A percentile compares a stretch with the other conserved stretches of the same genome.
These are phyloP conservation scores for Stenopsyche tienmushanensis DNA, from an alignment of 1,140 invertebrate genomes.

Conservation along the genomic window DNA sequence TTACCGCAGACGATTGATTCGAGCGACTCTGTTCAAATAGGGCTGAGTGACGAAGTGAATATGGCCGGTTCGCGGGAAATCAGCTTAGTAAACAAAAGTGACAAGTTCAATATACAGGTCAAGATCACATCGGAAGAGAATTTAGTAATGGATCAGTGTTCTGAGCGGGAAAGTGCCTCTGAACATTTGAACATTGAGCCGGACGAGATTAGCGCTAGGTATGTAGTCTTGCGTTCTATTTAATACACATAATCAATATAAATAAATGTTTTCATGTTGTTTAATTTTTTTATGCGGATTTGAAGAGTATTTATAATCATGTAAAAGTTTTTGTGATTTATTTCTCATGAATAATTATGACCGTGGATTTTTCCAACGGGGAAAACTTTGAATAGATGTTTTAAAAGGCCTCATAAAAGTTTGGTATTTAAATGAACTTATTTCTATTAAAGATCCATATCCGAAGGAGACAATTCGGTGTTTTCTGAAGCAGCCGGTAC, in stretches of 20 bases:
- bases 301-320: no score
- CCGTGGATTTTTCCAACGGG: no score
- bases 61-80: constrained; percentile 52
- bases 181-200: constrained; percentile 59
- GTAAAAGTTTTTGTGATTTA: no score
- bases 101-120: constrained; percentile 55
- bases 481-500: constrained; percentile 51
- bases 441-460: constrained; percentile 54
- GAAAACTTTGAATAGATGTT: no score
- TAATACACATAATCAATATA: no score
- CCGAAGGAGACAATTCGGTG: constrained; percentile 55
- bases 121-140: constrained; percentile 53
- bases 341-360: no score
- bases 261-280: no score
- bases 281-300: no score
- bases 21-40: neutral
- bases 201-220: constrained; percentile 61
- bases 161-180: constrained; percentile 47
- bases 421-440: no score
- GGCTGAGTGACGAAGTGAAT: constrained; percentile 41
- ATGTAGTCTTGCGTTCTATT: no score
- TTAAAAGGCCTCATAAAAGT: no score
- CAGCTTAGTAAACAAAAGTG: constrained; percentile 47
- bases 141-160: constrained; percentile 47
- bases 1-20: no score